Evolutionary conservation across 2,113 vertebrate genomes (phyloP).

Genomic region (Pyrgilauda ruficollis): DNA sequence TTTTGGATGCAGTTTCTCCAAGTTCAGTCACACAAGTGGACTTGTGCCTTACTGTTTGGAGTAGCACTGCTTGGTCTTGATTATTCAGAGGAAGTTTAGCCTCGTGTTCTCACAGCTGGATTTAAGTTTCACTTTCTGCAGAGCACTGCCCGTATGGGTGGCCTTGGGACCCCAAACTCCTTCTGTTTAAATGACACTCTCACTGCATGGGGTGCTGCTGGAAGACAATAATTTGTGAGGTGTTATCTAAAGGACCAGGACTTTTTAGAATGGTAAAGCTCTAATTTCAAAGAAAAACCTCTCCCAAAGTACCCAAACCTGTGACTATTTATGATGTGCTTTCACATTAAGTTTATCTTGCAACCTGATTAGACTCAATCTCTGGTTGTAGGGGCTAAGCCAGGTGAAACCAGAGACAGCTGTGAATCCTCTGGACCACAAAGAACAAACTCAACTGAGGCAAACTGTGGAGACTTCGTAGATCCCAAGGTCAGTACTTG

Average conservation of each 20-base stretch:
- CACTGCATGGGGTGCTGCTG: not conserved
- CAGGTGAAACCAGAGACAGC: conserved; percentile 69
- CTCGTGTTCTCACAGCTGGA: not conserved
- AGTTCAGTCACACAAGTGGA: not conserved
- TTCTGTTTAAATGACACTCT: not conserved
- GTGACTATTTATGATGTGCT: not conserved
- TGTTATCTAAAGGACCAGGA: not conserved
- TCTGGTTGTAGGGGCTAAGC: conserved; percentile 62
- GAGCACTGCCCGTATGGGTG: not conserved
- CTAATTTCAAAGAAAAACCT: not conserved
- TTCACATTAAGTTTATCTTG: not conserved
- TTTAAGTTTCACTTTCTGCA: not conserved
- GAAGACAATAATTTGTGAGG: not conserved
- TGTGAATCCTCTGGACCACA: conserved; percentile 62
- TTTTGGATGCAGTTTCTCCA: not conserved
- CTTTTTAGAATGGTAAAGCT: not conserved
- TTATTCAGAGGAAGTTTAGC: not conserved
- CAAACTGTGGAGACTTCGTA: conserved; percentile 63
- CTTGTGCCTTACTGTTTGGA: not conserved
- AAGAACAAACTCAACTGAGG: conserved; percentile 70
- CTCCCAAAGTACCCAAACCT: too few relatives aligned
- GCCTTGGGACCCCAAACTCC: not conserved
- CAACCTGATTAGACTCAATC: not conserved
- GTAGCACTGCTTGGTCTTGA: not conserved
- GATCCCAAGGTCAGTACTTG: conserved; percentile 74